Percentiles rank a stretch among this genome's conserved stretches.
phyloP scores from a whole-genome alignment of 2,797 vertebrate species.

The Brachyalestes nurse region DNA sequence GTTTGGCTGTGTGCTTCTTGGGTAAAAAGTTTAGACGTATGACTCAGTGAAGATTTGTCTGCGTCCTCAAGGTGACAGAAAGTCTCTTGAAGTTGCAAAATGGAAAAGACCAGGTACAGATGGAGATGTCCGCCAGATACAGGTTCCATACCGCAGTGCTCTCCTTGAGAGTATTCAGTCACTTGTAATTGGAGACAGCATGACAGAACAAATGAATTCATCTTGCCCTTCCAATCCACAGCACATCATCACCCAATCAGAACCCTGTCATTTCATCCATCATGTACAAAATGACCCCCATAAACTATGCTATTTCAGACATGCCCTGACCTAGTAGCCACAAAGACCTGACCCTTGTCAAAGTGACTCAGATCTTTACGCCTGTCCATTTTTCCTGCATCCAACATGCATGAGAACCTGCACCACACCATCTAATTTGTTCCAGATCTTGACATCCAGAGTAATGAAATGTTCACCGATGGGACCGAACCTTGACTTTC shows the following conservation, averaged over 20 bases:
- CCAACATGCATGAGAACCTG: too few relatives aligned
- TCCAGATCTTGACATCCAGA: too few relatives aligned
- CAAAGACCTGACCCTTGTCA: too few relatives aligned
- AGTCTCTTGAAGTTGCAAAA: neutral
- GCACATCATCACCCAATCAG: neutral
- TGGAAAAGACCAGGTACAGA: constrained; percentile 29
- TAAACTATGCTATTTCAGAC: too few relatives aligned
- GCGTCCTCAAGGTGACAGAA: constrained; percentile 38
- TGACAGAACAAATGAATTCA: neutral
- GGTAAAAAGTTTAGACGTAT: constrained; percentile 26
- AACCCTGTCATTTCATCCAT: neutral
- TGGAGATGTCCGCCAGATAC: constrained; percentile 28
- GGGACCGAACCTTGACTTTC: too few relatives aligned
- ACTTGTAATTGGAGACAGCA: neutral
- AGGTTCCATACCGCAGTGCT: constrained; percentile 23
- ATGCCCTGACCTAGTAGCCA: too few relatives aligned
- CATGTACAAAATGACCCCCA: neutral
- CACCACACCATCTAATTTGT: too few relatives aligned
- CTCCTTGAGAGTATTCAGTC: constrained; percentile 36
- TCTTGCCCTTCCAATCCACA: too few relatives aligned
- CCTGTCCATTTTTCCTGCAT: too few relatives aligned
- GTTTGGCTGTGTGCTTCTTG: constrained; percentile 17
- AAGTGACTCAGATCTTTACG: too few relatives aligned
- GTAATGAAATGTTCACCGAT: too few relatives aligned
- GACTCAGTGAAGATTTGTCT: neutral